A percentile compares a stretch with the other conserved stretches of the same genome.
Conservation (phyloP, 2,113 vertebrate species). For the Macquaria ambigua region DNA sequence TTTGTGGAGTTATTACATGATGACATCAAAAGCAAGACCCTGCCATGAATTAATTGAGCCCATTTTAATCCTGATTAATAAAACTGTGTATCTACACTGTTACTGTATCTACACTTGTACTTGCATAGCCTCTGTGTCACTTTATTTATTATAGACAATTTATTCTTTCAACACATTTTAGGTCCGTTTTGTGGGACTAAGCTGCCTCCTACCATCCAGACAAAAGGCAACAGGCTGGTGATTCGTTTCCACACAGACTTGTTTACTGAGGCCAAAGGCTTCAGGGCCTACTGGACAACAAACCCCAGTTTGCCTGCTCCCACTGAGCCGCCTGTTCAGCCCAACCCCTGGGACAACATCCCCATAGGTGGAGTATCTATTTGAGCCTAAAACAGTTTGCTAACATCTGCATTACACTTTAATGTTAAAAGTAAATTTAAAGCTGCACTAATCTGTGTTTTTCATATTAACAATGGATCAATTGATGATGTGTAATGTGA, state of each 20-base stretch:
- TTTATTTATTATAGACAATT: neutral
- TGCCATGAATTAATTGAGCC: neutral
- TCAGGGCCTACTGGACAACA: conserved; percentile 84
- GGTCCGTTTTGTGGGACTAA: conserved; percentile 84
- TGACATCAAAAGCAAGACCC: neutral
- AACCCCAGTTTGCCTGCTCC: conserved; percentile 73
- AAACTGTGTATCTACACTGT: neutral
- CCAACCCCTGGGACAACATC: conserved; percentile 85
- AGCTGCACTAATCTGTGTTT: neutral
- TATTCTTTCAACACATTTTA: conserved; percentile 48
- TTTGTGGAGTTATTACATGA: neutral
- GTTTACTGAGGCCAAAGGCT: conserved; percentile 83
- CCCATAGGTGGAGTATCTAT: conserved; percentile 72
- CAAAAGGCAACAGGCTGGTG: conserved; percentile 75
- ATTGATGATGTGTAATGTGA: neutral
- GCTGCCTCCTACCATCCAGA: conserved; percentile 69
- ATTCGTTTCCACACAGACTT: conserved; percentile 82
- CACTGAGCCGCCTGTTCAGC: conserved; percentile 77
- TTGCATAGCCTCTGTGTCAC: neutral
- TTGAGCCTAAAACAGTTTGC: neutral
- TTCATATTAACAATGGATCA: neutral
- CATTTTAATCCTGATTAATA: neutral
- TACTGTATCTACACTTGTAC: neutral
- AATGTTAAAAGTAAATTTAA: neutral
- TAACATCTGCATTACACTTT: neutral